A percentile compares a stretch with the other conserved stretches of the same genome.
These are phyloP conservation scores for Dryomyza anilis DNA, from an alignment of 2,888 invertebrate species.

Conservation along the genomic window DNA sequence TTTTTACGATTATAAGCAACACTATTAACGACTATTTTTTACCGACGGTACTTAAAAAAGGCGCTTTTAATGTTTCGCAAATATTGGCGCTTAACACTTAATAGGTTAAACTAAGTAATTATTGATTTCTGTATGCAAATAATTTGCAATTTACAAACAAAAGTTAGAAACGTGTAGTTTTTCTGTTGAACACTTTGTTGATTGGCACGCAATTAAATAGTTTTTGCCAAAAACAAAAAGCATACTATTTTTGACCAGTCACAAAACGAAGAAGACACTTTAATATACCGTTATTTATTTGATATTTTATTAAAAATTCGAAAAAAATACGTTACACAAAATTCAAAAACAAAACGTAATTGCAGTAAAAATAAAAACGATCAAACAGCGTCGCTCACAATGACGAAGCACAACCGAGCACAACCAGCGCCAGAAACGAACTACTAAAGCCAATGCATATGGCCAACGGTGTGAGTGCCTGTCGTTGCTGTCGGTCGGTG, in stretches of 20 bases:
- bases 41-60: neutral
- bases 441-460: conserved; percentile 33
- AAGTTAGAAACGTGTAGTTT: no score
- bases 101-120: no score
- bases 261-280: neutral
- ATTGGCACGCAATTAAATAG: no score
- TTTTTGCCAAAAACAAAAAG: no score
- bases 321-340: neutral
- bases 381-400: neutral
- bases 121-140: no score
- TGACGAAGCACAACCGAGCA: conserved; percentile 34
- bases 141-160: no score
- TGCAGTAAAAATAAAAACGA: neutral
- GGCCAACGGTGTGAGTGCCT: conserved; percentile 32
- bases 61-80: no score
- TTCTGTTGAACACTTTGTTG: no score
- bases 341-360: neutral
- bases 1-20: neutral
- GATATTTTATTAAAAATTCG: no score
- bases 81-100: no score
- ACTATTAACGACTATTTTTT: neutral
- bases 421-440: conserved; percentile 37
- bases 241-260: neutral
- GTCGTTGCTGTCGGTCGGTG: neutral
- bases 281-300: neutral